Conservation (phyloP, 2,113 vertebrate genomes). For the Callopanchax toddi region DNA sequence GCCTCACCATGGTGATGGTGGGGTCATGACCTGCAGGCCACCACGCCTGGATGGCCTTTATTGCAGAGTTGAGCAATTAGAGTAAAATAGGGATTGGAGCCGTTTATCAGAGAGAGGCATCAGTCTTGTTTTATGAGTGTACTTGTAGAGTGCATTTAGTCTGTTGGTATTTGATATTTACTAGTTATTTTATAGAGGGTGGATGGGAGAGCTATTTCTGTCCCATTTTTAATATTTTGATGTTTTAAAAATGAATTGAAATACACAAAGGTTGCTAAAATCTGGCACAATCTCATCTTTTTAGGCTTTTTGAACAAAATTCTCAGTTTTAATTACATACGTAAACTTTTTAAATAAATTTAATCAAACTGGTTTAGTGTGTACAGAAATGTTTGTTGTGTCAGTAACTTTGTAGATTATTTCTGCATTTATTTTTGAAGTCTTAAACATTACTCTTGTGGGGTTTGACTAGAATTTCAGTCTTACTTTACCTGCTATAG, state of each 20-base stretch:
- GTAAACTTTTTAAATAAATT: too few relatives aligned
- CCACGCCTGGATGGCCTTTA: conserved; percentile 69
- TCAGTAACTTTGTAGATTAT: too few relatives aligned
- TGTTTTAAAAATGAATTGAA: conserved; percentile 28
- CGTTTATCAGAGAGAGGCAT: conserved; percentile 24
- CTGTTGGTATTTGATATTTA: conserved; percentile 21
- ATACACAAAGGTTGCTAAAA: conserved; percentile 30
- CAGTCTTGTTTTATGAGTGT: conserved; percentile 7
- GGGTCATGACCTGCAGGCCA: conserved; percentile 65
- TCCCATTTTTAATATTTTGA: conserved; percentile 12
- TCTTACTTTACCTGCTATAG: neutral
- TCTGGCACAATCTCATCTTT: conserved; percentile 33
- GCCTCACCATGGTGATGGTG: conserved; percentile 62
- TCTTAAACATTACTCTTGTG: too few relatives aligned
- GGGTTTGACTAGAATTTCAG: too few relatives aligned
- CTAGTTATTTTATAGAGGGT: conserved; percentile 31
- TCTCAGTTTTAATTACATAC: too few relatives aligned
- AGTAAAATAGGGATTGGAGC: conserved; percentile 39
- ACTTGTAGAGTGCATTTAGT: conserved; percentile 4
- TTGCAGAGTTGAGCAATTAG: conserved; percentile 66
- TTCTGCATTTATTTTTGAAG: too few relatives aligned
- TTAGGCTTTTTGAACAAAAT: too few relatives aligned
- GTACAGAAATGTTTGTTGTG: too few relatives aligned
- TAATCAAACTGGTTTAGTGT: too few relatives aligned
- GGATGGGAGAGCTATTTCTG: conserved; percentile 12